These are phyloP conservation scores for Dasypolia templi DNA, from an alignment of 2,888 invertebrate species.

Conservation along the genomic window DNA sequence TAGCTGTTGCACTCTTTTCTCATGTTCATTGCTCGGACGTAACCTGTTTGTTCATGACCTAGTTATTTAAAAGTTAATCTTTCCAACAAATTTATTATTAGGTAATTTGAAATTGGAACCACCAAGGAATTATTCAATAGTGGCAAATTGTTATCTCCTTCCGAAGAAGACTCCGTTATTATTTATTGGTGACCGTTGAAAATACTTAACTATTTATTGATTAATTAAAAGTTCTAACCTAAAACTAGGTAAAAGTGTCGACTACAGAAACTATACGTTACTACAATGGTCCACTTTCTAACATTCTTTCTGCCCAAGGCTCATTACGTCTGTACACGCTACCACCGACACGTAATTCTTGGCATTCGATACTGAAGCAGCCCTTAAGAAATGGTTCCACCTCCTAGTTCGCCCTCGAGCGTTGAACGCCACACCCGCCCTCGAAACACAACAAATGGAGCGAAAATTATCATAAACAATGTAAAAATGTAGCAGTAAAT, in stretches of 20 bases:
- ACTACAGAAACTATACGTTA: conserved; percentile 52
- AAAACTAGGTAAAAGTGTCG: conserved; percentile 36
- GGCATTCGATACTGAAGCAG: conserved; percentile 79
- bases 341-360: conserved; percentile 76
- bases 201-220: no score
- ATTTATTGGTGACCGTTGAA: no score
- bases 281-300: conserved; percentile 64
- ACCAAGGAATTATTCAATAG: neutral
- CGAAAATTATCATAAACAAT: conserved; percentile 70
- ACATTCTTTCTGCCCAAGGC: conserved; percentile 73
- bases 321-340: conserved; percentile 75
- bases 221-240: neutral
- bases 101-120: neutral
- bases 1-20: neutral
- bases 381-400: conserved; percentile 83
- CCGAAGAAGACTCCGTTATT: neutral
- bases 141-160: neutral
- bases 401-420: conserved; percentile 80
- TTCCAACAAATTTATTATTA: no score
- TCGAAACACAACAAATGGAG: conserved; percentile 75
- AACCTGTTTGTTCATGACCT: neutral
- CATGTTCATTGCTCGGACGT: no score
- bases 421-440: conserved; percentile 79
- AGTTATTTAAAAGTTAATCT: no score
- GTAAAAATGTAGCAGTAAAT: conserved; percentile 51